Evolutionary conservation across 2,888 invertebrate genomes (phyloP), one percentile per base, ranked within the genome.

Genomic region (Galerucella nymphaeae): DNA sequence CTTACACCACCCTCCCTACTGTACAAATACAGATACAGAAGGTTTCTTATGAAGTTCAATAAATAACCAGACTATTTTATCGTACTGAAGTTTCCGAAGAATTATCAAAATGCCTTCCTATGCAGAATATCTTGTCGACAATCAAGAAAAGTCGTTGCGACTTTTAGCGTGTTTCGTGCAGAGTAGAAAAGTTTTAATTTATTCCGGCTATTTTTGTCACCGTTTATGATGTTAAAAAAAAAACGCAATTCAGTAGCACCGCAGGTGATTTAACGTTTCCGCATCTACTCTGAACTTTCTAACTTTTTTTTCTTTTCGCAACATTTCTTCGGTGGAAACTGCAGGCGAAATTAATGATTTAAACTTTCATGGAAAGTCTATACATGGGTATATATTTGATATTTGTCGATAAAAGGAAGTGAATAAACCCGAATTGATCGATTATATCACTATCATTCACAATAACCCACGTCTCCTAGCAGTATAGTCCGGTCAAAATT

Each of bases 131-230:
- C 75, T 74, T 70, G 75, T 67, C 73, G 72, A 70, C 76, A 76
- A 72, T 76, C 72, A 72, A 74, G 66, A 66, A 63, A 77, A 78
- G 75, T 79, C 75, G 75, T 78, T 78, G 75, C 71, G 72, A 76
- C 76, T 79, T 66, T 74, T 68, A 68, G 30, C 67, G 75, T 75
- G 70, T 79, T 75, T 57, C 13, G 66, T 67, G 74, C 70, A 70
- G 73, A 72, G 74, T 66, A 38, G 71, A 76, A 76, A 79, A 75
- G 72, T 79, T 77, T 76, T 75, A 78, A 78, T 79, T 79, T 79
- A 78, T 79, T 74, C 73, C 72, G 70, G 63, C 75, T 77, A 77
- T 79, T 77, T 79, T 76, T 76, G 76, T 76, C 77, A 68, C 70
- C 75, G 76, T 75, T 75, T 76, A 73, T 75, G 75, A 79, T 76